Evolutionary conservation across 2,113 vertebrate species (phyloP).

Genomic region (Cathartes aura): DNA sequence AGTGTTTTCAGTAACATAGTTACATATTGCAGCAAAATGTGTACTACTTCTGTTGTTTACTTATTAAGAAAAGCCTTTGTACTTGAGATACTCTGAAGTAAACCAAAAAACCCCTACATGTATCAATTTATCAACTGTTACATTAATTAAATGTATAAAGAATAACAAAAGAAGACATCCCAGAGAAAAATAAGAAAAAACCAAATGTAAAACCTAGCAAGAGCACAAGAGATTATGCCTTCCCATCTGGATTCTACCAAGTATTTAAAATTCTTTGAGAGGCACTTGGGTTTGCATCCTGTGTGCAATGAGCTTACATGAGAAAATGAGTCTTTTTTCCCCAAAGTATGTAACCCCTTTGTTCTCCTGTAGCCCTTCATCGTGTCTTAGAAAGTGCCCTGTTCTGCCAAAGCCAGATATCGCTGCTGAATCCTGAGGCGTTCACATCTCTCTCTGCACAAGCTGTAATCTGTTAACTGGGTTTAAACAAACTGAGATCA

Average conservation of each 20-base stretch:
- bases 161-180: not conserved
- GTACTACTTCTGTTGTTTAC: not conserved
- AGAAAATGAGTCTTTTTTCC: not conserved
- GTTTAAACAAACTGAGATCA: not conserved
- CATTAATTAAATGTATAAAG: not conserved
- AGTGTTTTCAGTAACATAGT: not conserved
- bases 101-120: not conserved
- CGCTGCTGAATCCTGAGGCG: accelerated
- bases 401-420: not conserved
- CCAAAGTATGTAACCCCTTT: not conserved
- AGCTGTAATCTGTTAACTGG: not conserved
- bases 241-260: not conserved
- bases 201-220: not conserved
- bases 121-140: not conserved
- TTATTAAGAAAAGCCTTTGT: not conserved
- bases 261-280: not conserved
- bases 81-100: not conserved
- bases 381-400: not conserved
- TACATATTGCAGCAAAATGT: not conserved
- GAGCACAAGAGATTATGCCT: not conserved
- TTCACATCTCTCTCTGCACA: not conserved
- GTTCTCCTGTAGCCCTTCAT: not conserved
- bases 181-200: not conserved
- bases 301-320: not conserved
- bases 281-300: not conserved